phyloP scores from a whole-genome alignment of 2,113 vertebrate genomes.

The Tringa solitaria region DNA sequence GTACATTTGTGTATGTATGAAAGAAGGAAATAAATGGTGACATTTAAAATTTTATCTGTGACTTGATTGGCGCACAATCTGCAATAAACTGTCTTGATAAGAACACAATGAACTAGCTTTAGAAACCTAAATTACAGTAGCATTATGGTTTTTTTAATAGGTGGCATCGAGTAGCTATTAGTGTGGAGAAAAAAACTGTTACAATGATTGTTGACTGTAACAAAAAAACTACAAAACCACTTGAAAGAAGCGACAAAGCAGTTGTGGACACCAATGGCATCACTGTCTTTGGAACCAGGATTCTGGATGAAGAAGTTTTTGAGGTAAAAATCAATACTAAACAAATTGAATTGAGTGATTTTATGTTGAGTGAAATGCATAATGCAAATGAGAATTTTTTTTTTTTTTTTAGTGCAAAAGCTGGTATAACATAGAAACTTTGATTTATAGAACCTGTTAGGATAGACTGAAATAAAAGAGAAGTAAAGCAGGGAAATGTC shows the following conservation, averaged over 20 bases:
- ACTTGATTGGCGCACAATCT: not conserved
- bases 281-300: conserved; percentile 90
- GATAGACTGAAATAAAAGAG: not conserved
- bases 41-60: not conserved
- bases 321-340: conserved; percentile 78
- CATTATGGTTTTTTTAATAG: conserved; percentile 62
- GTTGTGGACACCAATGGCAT: conserved; percentile 88
- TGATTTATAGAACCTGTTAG: not conserved
- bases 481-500: not conserved
- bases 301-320: conserved; percentile 92
- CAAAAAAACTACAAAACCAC: conserved; percentile 88
- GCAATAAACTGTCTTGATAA: not conserved
- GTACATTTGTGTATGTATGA: not conserved
- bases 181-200: conserved; percentile 93
- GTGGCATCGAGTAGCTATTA: conserved; percentile 97
- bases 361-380: not conserved
- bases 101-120: not conserved
- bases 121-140: not conserved
- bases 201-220: conserved; percentile 97
- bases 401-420: not conserved
- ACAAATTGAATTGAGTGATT: not conserved
- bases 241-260: conserved; percentile 85
- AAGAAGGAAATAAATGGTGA: not conserved
- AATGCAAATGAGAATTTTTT: not conserved
- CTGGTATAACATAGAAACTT: not conserved